Evolutionary conservation across 2,888 invertebrate species (phyloP), one percentile per base, ranked within the genome.

Genomic region (Sesia bembeciformis): DNA sequence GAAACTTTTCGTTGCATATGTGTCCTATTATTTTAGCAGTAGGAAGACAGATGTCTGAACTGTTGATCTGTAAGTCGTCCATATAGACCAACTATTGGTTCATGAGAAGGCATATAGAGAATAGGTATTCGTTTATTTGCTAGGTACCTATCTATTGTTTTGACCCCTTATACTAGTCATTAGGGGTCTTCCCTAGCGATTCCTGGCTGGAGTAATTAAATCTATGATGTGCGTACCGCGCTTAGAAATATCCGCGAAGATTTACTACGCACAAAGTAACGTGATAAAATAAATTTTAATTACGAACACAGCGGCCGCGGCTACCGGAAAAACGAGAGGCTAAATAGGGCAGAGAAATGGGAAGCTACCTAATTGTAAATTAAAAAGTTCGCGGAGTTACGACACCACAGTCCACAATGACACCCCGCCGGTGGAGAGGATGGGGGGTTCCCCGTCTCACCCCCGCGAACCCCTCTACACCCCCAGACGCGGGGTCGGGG

Each of bases 321-420:
- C 77, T 77, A 81, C 85, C 82, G 84, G 84, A 85, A 86, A 86
- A 88, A 85, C 82, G 84, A 82, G 81, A 86, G 23, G 87, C 88
- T 89, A 88, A 88, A 89, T 88, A 88, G 87, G 87, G 80, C 87
- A 87, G 85, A 85, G 87, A 88, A 87, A 88, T 87, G 88, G 84
- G 87, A 87, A 86, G 87, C 88, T 88, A 88, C 87, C 87, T 89
- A 88, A 89, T 89, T 88, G 88, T 89, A 89, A 89, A 89, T 89
- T 89, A 89, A 89, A 89, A 89, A 89, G 88, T 89, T 89, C 87
- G 86, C 84, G 79, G 83, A 89, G 88, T 88, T 88, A 89, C 88
- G 84, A 88, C 87, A 87, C 88, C 88, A 87, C 88, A 88, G 88
- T 88, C 88, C 86, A 87, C 87, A 88, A 82, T 84, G 86, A 87